Conservation (phyloP, 2,797 vertebrate species). For the Gobionotothen gibberifrons region DNA sequence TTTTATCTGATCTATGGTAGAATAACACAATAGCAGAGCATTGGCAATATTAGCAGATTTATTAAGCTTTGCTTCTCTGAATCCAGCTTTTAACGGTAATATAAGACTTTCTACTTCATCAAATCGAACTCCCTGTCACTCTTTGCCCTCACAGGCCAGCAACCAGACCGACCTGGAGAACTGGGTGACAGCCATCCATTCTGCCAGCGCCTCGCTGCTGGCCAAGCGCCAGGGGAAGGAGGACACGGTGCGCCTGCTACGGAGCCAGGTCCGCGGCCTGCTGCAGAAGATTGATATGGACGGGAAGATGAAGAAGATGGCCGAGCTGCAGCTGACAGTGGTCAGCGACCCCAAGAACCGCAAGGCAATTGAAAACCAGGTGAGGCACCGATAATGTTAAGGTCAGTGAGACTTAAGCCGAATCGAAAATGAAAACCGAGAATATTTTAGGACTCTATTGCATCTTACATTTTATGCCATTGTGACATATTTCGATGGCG, state of each 20-base stretch:
- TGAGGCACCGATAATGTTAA: constrained; percentile 51
- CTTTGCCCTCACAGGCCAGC: constrained; percentile 83
- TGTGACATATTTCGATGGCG: not conserved
- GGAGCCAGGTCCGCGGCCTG: constrained; percentile 88
- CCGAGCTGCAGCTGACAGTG: constrained; percentile 91
- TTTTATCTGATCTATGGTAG: constrained; percentile 27
- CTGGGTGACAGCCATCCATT: constrained; percentile 96
- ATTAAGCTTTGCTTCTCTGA: constrained; percentile 8
- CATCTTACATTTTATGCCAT: constrained; percentile 9
- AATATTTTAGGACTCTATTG: not conserved
- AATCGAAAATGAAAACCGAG: not conserved
- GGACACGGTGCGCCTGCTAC: constrained; percentile 90
- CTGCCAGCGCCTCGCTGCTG: constrained; percentile 93
- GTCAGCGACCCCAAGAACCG: constrained; percentile 93
- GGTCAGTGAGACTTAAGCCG: not conserved
- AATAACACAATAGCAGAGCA: constrained; percentile 14
- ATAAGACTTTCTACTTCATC: constrained; percentile 17
- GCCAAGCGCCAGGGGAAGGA: constrained; percentile 95
- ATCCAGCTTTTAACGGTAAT: constrained; percentile 8
- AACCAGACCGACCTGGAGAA: constrained; percentile 96
- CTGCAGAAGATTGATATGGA: constrained; percentile 97
- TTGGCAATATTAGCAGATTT: not conserved
- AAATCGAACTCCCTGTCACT: constrained; percentile 15
- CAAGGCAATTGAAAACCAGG: constrained; percentile 97
- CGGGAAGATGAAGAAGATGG: constrained; percentile 98